phyloP scores from a whole-genome alignment of 2,113 vertebrate species.

The Gasterosteus aculeatus region DNA sequence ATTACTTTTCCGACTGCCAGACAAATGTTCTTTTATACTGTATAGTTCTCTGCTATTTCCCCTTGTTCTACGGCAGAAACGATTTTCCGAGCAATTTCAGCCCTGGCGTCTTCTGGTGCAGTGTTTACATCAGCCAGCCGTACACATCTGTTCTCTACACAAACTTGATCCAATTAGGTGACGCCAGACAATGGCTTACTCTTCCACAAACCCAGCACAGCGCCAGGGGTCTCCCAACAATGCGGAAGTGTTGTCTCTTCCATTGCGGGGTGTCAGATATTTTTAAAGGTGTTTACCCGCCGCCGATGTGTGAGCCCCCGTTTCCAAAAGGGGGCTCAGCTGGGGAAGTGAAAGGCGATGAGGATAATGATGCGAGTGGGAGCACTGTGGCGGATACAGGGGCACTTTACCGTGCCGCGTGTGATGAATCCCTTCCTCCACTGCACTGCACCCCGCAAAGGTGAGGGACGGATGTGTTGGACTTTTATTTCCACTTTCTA shows the following conservation, averaged over 20 bases:
- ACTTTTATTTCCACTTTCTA: slow-evolving; percentile 71
- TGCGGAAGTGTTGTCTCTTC: slow-evolving; percentile 65
- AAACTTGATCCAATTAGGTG: slow-evolving; percentile 76
- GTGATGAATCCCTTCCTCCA: slow-evolving; percentile 66
- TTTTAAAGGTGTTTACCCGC: slow-evolving; percentile 77
- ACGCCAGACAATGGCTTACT: slow-evolving; percentile 71
- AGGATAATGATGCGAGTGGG: slow-evolving; percentile 70
- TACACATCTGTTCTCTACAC: slow-evolving; percentile 72
- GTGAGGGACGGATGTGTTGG: slow-evolving; percentile 71
- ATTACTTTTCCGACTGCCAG: slow-evolving; percentile 52
- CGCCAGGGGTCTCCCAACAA: slow-evolving; percentile 56
- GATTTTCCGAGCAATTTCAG: slow-evolving; percentile 72
- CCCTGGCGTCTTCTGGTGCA: slow-evolving; percentile 59
- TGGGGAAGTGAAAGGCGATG: slow-evolving; percentile 61
- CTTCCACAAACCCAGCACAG: slow-evolving; percentile 56
- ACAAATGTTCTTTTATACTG: slow-evolving; percentile 60
- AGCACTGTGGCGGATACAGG: slow-evolving; percentile 66
- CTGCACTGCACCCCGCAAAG: slow-evolving; percentile 42
- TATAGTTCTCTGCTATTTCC: slow-evolving; percentile 45
- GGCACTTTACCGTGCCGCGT: slow-evolving; percentile 63
- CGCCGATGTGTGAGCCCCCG: slow-evolving; percentile 57
- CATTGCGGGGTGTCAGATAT: slow-evolving; percentile 70
- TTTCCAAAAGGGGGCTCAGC: slow-evolving; percentile 68
- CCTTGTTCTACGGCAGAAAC: slow-evolving; percentile 42
- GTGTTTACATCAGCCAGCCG: slow-evolving; percentile 65